Conservation (phyloP, 2,113 vertebrate species). For the Mola mola region DNA sequence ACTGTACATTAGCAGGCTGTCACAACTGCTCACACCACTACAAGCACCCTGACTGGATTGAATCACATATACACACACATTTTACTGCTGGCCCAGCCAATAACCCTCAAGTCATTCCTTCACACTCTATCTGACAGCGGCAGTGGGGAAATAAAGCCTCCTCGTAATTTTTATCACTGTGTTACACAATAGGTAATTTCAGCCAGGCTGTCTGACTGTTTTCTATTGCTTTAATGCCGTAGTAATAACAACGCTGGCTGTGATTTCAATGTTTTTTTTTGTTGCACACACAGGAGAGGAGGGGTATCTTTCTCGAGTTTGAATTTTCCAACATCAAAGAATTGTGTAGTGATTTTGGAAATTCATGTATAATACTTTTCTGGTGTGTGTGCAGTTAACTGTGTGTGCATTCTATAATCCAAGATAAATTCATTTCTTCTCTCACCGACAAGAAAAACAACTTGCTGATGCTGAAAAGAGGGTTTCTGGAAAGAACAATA, state of each 20-base stretch:
- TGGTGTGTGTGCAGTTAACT: no score
- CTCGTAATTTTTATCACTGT: conserved; percentile 26
- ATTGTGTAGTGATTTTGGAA: no score
- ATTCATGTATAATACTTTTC: no score
- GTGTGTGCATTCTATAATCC: no score
- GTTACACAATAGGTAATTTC: conserved; percentile 35
- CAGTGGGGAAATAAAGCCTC: conserved; percentile 24
- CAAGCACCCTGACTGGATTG: conserved; percentile 10
- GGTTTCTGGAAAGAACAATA: no score
- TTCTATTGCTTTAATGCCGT: conserved; percentile 39
- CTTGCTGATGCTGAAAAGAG: no score
- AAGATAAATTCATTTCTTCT: no score
- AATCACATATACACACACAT: conserved; percentile 4
- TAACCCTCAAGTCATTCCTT: conserved; percentile 31
- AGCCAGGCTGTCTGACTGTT: conserved; percentile 24
- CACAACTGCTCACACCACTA: conserved; percentile 47
- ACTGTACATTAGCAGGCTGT: conserved; percentile 60
- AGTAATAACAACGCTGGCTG: conserved; percentile 23
- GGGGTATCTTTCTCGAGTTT: no score
- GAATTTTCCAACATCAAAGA: no score
- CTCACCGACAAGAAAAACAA: no score
- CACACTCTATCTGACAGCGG: conserved; percentile 37
- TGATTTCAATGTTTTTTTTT: no score
- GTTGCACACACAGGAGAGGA: no score
- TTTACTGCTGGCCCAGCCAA: conserved; percentile 35